phyloP scores from a whole-genome alignment of 2,797 vertebrate genomes.

The Salmo trutta region DNA sequence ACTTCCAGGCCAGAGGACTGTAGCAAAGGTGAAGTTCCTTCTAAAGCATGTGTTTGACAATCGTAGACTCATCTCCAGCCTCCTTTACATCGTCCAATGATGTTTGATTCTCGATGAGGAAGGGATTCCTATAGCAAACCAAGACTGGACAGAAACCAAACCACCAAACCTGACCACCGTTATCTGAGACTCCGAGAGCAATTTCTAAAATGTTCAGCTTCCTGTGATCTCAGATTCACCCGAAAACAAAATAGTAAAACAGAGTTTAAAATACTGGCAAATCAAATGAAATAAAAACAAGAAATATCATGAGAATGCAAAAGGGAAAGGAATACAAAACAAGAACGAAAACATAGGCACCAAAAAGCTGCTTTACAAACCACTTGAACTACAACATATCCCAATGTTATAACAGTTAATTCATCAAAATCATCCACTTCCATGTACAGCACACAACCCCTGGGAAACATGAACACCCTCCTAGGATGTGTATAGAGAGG shows the following conservation, averaged over 20 bases:
- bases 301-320: conserved; percentile 4
- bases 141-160: background rate
- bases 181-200: too few relatives aligned
- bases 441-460: conserved; percentile 23
- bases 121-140: background rate
- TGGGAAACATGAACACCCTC: conserved; percentile 31
- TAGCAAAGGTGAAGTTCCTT: background rate
- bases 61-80: background rate
- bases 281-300: conserved; percentile 7
- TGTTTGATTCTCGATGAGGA: background rate
- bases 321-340: conserved; percentile 22
- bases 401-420: conserved; percentile 43
- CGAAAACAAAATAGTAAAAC: too few relatives aligned
- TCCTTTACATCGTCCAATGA: background rate
- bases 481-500: conserved; percentile 10
- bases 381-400: conserved; percentile 7
- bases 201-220: too few relatives aligned
- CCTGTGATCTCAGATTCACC: too few relatives aligned
- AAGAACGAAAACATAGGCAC: conserved; percentile 31
- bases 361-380: conserved; percentile 34
- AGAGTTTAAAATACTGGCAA: conserved; percentile 4
- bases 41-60: background rate
- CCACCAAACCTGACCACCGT: too few relatives aligned
- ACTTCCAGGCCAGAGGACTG: background rate
- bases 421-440: conserved; percentile 36